A percentile compares a stretch with the other conserved stretches of the same genome.
Evolutionary conservation across 1,140 invertebrate genomes (phyloP).

Genomic region (Solenopsis fugax): DNA sequence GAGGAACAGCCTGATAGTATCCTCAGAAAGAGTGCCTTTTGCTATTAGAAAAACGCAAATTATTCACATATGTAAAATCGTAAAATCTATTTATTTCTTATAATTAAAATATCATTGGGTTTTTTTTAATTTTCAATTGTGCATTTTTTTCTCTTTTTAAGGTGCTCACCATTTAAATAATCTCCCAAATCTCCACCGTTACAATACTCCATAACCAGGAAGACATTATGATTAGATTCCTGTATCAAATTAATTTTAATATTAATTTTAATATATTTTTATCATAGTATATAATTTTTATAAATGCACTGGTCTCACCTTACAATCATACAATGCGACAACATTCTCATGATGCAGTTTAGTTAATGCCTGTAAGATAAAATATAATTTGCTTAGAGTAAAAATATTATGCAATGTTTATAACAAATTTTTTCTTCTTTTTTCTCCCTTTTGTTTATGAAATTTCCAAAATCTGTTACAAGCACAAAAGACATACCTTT

Average conservation of each 20-base stretch:
- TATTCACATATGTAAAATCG: constrained; percentile 37
- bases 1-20: constrained; percentile 98
- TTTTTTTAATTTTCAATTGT: constrained; percentile 10
- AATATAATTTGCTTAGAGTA: constrained; percentile 6
- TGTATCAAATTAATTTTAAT: constrained; percentile 75
- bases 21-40: constrained; percentile 98
- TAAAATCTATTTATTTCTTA: not conserved
- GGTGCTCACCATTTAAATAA: constrained; percentile 93
- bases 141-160: not conserved
- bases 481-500: constrained; percentile 89
- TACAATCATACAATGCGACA: constrained; percentile 98
- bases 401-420: constrained; percentile 13
- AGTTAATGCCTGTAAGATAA: constrained; percentile 93
- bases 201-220: constrained; percentile 99
- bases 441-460: not conserved
- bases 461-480: not conserved
- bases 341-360: constrained; percentile 99
- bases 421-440: not conserved
- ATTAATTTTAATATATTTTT: constrained; percentile 30
- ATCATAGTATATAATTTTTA: not conserved
- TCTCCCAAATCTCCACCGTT: constrained; percentile 99
- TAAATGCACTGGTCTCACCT: constrained; percentile 85
- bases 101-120: not conserved
- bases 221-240: constrained; percentile 97
- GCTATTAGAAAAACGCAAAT: constrained; percentile 84